Base-by-base conservation (phyloP, 2,888 invertebrate genomes). In the Aspidiotus rigidus region DNA sequence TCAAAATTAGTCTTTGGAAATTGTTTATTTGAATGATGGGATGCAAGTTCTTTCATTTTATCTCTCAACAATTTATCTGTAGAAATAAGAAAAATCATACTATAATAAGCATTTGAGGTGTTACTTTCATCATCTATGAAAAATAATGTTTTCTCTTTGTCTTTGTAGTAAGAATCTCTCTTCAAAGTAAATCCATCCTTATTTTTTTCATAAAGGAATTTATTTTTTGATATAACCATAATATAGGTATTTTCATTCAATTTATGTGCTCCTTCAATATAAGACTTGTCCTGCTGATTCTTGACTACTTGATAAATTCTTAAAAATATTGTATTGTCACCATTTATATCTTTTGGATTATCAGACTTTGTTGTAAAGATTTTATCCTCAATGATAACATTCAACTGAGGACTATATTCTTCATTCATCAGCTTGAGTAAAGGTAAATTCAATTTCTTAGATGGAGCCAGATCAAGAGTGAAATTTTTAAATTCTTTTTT, bases 321-420 rank as follows among this genome's bases (percentile, higher is more conserved):
- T 57, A 57, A 57, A 17, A 57, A 57, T 57, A 57, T 57, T n/a
- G 28, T 57, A n/a, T 57, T 16, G 15, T 57, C 15, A 57, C 15
- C 15, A 11, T 57, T 16, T n/a, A 57, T 57, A n/a, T 28, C 57
- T 11, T 57, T 57, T 57, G 57, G 28, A 15, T n/a, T 11, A 57
- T 28, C 57, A 11, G 57, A n/a, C 15, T 11, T n/a, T 57, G 11
- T 15, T 57, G 15, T 57, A 57, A 11, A 57, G 15, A 57, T 28
- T 57, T 57, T 57, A 57, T 57, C 57, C 15, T 57, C 15, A 10
- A 57, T 15, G 15, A 57, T 11, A 6, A 57, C 15, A 57, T 57
- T 57, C 28, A 57, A 16, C 7, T 57, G 11, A 49, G 49, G 49
- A 3, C 49, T 49, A 49, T 49, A 49, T 49, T 49, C 49, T 49